Evolutionary conservation across 2,113 vertebrate genomes (phyloP), one percentile per base, ranked within the genome.

Genomic region (Nestor notabilis): DNA sequence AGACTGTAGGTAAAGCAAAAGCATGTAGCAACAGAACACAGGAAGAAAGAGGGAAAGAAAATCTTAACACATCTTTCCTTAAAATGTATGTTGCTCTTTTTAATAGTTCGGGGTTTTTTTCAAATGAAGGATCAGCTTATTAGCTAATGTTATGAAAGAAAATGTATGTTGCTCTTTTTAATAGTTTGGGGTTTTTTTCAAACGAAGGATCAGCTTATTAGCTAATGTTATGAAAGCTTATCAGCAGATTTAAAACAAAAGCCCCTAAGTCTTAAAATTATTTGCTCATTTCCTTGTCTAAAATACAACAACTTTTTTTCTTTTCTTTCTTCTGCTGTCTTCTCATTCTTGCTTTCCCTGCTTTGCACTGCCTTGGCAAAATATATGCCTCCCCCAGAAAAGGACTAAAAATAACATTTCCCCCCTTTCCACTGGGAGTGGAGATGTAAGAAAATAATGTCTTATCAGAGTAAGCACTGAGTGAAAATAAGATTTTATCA

Each of bases 401-500:
- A 65, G 6, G 19, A 46, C 52, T 82, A 70, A 92, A 96, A 97
- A 94, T 81, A 96, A 83, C 9, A 4, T 75, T 92, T 83, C 16
- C 15, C 24, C 39, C 8, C 43, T 82, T 93, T 91, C 80, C 46
- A 64, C 9, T 75, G 41, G 71, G 82, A 97, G 68, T 24, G 28
- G 69, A 96, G 90, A 72, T 72, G 60, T 95, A 97, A 90, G 77
- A 96, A 95, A 95, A 93, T 93, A 89, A 81, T 37, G 55, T 90
- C 96, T 97, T 97, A 97, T 91, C 80, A 50, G 88, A 87, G 80
- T 41, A 84, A 94, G 87, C 25, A 85, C 47, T 83, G 80, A 96
- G 49, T 81, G 90, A 95, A 81, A 92, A 83, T 87, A 81, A 96
- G 96, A 97, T 97, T 96, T 96, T 95, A 97, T 98, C 95, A 77